A percentile compares a stretch with the other conserved stretches of the same genome.
Evolutionary conservation across 2,888 invertebrate genomes (phyloP).

Genomic region (Xylota sylvarum): DNA sequence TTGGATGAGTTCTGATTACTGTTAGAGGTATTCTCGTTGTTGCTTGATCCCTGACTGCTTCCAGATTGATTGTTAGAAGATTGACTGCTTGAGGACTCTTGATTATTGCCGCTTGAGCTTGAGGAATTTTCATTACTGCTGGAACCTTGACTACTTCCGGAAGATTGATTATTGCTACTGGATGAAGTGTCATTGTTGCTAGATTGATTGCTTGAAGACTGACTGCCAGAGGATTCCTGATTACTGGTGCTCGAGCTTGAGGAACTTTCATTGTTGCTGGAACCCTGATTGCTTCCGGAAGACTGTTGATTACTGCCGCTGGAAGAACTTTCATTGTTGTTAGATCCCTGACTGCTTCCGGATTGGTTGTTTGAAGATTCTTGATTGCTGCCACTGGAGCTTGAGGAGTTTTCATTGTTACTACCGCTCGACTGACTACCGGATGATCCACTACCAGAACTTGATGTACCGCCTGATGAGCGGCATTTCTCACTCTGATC

Average conservation of each 20-base stretch:
- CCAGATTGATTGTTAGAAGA: no score
- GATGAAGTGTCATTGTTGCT: background rate
- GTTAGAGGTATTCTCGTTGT: background rate
- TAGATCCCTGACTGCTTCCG: background rate
- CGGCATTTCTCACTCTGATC: slow-evolving; percentile 82
- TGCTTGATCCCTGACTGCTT: background rate
- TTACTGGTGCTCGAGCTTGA: background rate
- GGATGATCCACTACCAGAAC: no score
- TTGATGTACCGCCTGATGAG: background rate
- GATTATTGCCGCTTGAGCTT: background rate
- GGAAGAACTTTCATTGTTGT: slow-evolving; percentile 10
- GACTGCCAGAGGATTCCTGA: background rate
- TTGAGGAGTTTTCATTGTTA: slow-evolving; percentile 8
- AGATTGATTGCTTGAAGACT: slow-evolving; percentile 32
- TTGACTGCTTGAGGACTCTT: slow-evolving; percentile 1
- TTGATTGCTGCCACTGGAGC: slow-evolving; percentile 49
- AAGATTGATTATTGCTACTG: slow-evolving; percentile 18
- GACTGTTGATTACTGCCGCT: slow-evolving; percentile 32
- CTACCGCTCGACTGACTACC: slow-evolving; percentile 13
- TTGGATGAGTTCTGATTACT: slow-evolving; percentile 30
- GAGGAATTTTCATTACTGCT: no score
- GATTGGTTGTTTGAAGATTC: slow-evolving; percentile 33
- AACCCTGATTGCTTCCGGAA: background rate
- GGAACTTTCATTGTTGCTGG: slow-evolving; percentile 31
- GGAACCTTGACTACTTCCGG: background rate